These are phyloP conservation scores for Zaprionus nigranus DNA, from an alignment of 1,140 invertebrate genomes.

Conservation along the genomic window DNA sequence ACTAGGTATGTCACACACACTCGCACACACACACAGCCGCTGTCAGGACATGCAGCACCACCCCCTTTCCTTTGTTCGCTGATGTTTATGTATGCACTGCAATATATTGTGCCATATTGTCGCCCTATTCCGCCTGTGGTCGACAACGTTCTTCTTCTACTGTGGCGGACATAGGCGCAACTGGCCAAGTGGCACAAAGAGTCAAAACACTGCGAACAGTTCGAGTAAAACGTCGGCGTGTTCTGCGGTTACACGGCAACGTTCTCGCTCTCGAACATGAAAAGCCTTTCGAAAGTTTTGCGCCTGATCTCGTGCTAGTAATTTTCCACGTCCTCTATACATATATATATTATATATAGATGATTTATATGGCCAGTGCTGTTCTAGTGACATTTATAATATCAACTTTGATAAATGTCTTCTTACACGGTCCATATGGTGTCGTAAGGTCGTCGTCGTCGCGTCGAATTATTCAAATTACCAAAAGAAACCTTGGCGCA, in stretches of 20 bases:
- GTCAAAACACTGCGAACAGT: conserved; percentile 27
- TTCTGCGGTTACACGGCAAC: conserved; percentile 63
- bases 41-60: conserved; percentile 25
- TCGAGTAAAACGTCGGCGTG: conserved; percentile 48
- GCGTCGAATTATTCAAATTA: conserved; percentile 69
- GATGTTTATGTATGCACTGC: conserved; percentile 77
- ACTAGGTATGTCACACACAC: conserved; percentile 59
- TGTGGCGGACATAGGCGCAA: conserved; percentile 56
- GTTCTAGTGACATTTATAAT: conserved; percentile 74
- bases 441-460: conserved; percentile 17
- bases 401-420: conserved; percentile 73
- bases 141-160: conserved; percentile 44
- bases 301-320: conserved; percentile 16
- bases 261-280: conserved; percentile 21
- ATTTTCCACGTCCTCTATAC: conserved; percentile 26
- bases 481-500: conserved; percentile 39
- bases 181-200: conserved; percentile 34
- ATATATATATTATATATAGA: background rate
- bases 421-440: conserved; percentile 50
- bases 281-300: conserved; percentile 29
- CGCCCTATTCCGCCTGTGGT: conserved; percentile 46
- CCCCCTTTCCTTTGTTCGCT: conserved; percentile 26
- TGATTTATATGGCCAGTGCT: conserved; percentile 56
- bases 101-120: conserved; percentile 80
- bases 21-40: conserved; percentile 31